phyloP scores from a whole-genome alignment of 2,113 vertebrate genomes.

The Brachypodius melanocephalos region DNA sequence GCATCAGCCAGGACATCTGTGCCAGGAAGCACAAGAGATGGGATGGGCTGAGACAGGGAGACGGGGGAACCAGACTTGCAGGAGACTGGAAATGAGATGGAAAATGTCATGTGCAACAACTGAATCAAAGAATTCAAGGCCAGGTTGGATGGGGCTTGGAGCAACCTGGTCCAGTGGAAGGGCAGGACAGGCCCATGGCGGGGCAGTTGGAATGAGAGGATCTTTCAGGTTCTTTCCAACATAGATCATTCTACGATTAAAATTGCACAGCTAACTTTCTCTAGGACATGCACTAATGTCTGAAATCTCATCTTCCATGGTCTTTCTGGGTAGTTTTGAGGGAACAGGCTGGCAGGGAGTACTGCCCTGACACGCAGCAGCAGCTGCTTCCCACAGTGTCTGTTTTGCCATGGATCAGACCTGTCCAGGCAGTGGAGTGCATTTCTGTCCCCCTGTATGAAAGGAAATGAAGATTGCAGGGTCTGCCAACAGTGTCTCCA shows the following conservation, averaged over 20 bases:
- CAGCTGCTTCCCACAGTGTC: background rate
- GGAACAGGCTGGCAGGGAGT: background rate
- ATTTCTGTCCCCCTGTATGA: background rate
- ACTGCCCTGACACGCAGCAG: background rate
- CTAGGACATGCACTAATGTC: background rate
- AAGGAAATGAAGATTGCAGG: background rate
- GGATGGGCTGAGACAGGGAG: background rate
- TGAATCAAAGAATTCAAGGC: background rate
- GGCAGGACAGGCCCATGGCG: background rate
- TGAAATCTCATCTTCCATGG: background rate
- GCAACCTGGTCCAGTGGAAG: background rate
- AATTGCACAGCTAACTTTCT: background rate
- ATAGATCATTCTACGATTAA: background rate
- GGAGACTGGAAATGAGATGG: background rate
- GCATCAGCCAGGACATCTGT: background rate
- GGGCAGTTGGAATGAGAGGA: background rate
- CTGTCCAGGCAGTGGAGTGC: background rate
- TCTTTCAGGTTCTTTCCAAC: background rate
- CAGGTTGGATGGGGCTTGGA: background rate
- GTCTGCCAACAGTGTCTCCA: background rate
- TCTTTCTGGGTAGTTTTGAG: background rate
- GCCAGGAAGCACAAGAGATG: background rate
- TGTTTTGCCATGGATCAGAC: background rate
- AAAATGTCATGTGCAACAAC: background rate
- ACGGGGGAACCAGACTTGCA: background rate